Base-by-base conservation (phyloP, 1,140 invertebrate genomes). In the Drosophila ogumai region DNA sequence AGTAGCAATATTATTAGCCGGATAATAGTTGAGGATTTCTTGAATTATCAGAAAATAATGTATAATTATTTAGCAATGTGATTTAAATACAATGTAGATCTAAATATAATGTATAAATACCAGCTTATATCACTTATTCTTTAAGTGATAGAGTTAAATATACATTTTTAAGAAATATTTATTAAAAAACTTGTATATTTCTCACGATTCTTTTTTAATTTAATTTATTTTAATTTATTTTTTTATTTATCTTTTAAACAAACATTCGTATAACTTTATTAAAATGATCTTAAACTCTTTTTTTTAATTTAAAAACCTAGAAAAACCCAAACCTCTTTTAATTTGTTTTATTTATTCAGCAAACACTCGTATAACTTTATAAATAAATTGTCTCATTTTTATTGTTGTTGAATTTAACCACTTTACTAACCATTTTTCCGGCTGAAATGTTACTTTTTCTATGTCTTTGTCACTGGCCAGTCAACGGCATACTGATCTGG, bases 401-500 rank as follows among this genome's bases (percentile, higher is more conserved):
- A 10, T 12, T 34, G 12, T 52, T 34, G 8, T 5, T 36, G 1
- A 6, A 22, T 22, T 36, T 0, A 54, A 32, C 3, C 36, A 41
- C 15, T 40, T 40, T 19, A 49, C 57, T 9, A 22, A 67, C 64
- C 57, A 67, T 67, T 61, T 22, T 25, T 34, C 3, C 0, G 0
- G 1, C 12, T 5, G 4, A 13, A 7, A 32, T 17, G n/a, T 1
- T 19, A 19, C 3, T 19, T 12, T 4, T 43, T 17, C 8, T 38
- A 40, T 12, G 10, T 49, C 31, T 40, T 3, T 4, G 12, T 15
- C 15, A 49, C 43, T 44, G 7, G 19, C 13, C 0, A 25, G 25
- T 22, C 34, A 31, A 28, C 0, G 32, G 5, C 15, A 12, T 8
- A 63, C 64, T 67, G 17, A 38, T 9, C 15, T 41, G 5, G 25